phyloP scores from a whole-genome alignment of 1,140 invertebrate genomes.

The Steinernema khuongi region DNA sequence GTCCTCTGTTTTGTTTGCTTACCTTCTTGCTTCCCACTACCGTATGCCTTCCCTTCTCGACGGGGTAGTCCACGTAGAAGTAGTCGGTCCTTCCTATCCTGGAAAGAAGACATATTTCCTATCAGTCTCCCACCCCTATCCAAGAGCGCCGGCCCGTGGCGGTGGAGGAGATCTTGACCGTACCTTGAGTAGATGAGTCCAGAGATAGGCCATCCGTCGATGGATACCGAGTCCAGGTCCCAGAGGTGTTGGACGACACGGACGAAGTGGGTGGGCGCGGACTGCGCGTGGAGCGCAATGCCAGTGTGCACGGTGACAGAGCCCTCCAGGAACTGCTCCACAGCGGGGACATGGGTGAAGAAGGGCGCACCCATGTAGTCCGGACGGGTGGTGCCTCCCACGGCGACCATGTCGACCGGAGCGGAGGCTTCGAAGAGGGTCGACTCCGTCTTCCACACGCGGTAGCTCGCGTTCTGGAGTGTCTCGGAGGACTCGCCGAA shows the following conservation, averaged over 20 bases:
- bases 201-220: background rate
- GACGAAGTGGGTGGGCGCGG: background rate
- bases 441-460: background rate
- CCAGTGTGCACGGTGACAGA: background rate
- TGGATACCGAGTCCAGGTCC: background rate
- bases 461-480: background rate
- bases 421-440: background rate
- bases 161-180: too few species aligned
- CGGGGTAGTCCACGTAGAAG: background rate
- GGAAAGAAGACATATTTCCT: background rate
- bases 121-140: too few species aligned
- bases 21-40: background rate
- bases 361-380: background rate
- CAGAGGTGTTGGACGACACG: background rate
- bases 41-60: background rate
- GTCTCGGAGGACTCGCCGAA: background rate
- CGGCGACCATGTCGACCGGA: background rate
- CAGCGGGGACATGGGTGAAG: background rate
- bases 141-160: too few species aligned
- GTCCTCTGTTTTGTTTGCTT: too few species aligned
- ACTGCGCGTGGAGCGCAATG: background rate
- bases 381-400: background rate
- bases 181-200: background rate
- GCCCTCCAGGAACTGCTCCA: background rate
- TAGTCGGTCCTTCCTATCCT: background rate